These are phyloP conservation scores for Amblyopsis hoosieri DNA, from an alignment of 2,797 vertebrate genomes.

Conservation along the genomic window DNA sequence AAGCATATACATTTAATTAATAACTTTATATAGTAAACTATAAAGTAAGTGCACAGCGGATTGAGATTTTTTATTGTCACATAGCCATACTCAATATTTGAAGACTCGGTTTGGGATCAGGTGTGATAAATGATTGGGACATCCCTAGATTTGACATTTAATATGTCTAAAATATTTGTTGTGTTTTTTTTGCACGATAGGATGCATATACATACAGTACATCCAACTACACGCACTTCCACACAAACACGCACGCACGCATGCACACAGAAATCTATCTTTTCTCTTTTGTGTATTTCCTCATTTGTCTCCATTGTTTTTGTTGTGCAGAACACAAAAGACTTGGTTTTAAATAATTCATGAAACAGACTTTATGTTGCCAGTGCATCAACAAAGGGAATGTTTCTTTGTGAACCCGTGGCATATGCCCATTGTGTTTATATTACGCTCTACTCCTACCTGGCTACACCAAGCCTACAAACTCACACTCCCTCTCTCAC, in stretches of 20 bases:
- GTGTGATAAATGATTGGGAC: no score
- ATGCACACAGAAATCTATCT: constrained; percentile 6
- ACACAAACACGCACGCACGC: constrained; percentile 4
- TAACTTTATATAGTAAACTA: no score
- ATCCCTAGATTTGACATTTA: no score
- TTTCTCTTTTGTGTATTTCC: constrained; percentile 18
- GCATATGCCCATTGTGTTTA: constrained; percentile 49
- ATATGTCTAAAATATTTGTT: no score
- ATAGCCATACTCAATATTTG: no score
- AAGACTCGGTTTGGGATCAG: no score
- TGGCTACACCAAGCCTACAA: constrained; percentile 3
- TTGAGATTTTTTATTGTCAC: no score
- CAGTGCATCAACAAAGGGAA: constrained; percentile 57
- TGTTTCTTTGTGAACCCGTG: constrained; percentile 53
- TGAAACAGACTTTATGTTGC: constrained; percentile 62
- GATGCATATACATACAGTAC: constrained; percentile 1
- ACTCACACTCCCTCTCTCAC: constrained; percentile 1
- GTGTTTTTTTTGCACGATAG: background rate
- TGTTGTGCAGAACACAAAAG: constrained; percentile 60
- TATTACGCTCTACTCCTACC: constrained; percentile 10
- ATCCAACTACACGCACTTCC: no score
- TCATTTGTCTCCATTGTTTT: constrained; percentile 53
- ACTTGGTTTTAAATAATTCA: constrained; percentile 68
- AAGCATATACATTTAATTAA: no score
- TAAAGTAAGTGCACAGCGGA: no score